Percentiles rank a stretch among this genome's conserved stretches.
Evolutionary conservation across 2,113 vertebrate species (phyloP).

Genomic region (Microtus oregoni): DNA sequence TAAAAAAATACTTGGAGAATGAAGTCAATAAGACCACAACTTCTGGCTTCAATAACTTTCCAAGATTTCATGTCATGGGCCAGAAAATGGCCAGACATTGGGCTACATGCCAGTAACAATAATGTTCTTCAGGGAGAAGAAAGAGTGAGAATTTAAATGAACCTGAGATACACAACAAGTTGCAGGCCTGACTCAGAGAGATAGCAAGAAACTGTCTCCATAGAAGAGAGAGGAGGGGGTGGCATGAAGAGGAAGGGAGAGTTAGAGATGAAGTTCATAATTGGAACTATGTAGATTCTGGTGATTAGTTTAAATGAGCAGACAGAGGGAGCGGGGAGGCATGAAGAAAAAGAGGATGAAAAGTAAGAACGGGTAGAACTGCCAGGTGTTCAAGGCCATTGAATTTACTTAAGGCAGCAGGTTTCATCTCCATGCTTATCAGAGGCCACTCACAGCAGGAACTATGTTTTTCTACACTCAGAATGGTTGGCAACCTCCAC

Average conservation of each 20-base stretch:
- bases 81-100: neutral
- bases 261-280: neutral
- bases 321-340: neutral
- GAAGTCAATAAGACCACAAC: neutral
- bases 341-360: neutral
- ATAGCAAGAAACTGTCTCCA: neutral
- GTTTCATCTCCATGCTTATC: neutral
- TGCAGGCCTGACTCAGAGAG: neutral
- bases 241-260: neutral
- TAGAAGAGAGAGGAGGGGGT: too few relatives aligned
- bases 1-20: neutral
- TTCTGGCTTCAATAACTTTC: neutral
- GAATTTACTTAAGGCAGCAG: neutral
- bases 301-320: neutral
- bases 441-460: neutral
- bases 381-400: neutral
- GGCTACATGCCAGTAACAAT: neutral
- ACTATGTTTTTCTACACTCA: neutral
- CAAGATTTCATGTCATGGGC: neutral
- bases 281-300: neutral
- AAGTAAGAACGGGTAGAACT: neutral
- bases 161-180: neutral
- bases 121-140: neutral
- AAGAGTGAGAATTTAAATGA: neutral
- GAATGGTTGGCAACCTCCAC: neutral